Base-by-base conservation (phyloP, 2,797 vertebrate species). In the Scleropages formosus region DNA sequence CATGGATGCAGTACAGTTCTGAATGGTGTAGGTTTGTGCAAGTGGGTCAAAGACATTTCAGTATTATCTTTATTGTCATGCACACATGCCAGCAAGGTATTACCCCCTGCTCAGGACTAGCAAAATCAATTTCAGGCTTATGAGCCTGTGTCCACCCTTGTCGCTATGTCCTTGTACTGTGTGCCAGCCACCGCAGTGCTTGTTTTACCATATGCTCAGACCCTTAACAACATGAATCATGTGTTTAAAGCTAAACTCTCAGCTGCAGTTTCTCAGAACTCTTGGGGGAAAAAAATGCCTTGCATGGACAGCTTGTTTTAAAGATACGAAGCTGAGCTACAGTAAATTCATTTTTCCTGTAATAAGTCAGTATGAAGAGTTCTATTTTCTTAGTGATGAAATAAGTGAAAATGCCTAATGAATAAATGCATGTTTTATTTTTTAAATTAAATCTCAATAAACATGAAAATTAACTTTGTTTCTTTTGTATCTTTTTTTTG, bases 51-150 rank as follows among this genome's bases (percentile, higher is more conserved):
- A 22, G 47, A 66, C 47, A 22, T 3, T 49, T 13, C 13, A 47
- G 47, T 51, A 10, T 22, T 18, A 8, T 46, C 49, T 24, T 63
- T 0, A 44, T 15, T 27, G 56, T 16, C 7, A n/a, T 58, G 46
- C 44, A 20, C 75, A 78, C 74, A 63, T 64, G 61, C 76, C 74
- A 67, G 27, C 77, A 65, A 64, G n/a, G n/a, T n/a, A n/a, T n/a
- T n/a, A n/a, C n/a, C n/a, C n/a, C n/a, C 18, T 59, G 26, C 59
- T 51, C 24, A 15, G 16, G 1, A 44, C 59, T 39, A 53, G 8
- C 39, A 11, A 68, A 44, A n/a, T n/a, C n/a, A n/a, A n/a, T n/a
- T n/a, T n/a, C n/a, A n/a, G n/a, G n/a, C n/a, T n/a, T n/a, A n/a
- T n/a, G n/a, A n/a, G n/a, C n/a, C n/a, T n/a, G n/a, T n/a, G n/a